Evolutionary conservation across 2,888 invertebrate species (phyloP).

Genomic region (Cantharis nigra): DNA sequence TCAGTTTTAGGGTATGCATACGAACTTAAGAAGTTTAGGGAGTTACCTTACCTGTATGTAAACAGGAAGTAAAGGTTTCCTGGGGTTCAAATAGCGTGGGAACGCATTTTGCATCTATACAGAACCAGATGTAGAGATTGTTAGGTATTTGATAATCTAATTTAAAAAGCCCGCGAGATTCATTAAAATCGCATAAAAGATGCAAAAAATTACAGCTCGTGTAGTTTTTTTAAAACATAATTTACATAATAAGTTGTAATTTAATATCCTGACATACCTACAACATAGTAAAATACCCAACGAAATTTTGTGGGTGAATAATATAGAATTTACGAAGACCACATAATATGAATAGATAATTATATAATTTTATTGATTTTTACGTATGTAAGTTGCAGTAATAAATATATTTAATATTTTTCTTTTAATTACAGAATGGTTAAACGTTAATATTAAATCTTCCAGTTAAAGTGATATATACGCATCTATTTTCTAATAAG

Average conservation of each 20-base stretch:
- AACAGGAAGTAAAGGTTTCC: conserved; percentile 24
- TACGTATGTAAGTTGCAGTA: no score
- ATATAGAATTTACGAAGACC: background rate
- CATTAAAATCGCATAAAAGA: background rate
- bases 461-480: background rate
- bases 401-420: no score
- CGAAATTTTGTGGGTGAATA: background rate
- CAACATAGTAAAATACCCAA: background rate
- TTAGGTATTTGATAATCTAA: background rate
- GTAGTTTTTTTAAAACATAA: background rate
- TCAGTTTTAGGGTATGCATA: background rate
- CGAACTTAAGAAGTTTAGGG: background rate
- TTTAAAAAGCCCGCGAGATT: background rate
- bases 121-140: background rate
- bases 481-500: background rate
- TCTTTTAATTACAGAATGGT: no score
- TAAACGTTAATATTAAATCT: no score
- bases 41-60: conserved; percentile 10
- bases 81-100: conserved; percentile 23
- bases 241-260: background rate
- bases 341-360: background rate
- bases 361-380: background rate
- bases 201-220: background rate
- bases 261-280: background rate
- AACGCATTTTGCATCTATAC: conserved; percentile 7